phyloP scores from a whole-genome alignment of 2,797 vertebrate species.

The Prionace glauca region DNA sequence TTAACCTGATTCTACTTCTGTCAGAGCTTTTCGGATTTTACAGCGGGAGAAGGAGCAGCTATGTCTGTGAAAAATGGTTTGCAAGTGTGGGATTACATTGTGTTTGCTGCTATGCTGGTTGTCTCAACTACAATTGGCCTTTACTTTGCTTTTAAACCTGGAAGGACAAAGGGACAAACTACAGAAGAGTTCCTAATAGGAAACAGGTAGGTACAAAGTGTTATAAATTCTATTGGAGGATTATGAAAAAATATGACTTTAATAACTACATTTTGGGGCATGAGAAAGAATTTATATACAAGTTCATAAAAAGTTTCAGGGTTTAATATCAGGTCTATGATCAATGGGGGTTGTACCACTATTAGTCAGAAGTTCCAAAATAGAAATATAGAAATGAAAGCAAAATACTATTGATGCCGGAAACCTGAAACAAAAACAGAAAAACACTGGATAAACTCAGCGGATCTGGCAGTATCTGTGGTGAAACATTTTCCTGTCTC shows the following conservation, averaged over 20 bases:
- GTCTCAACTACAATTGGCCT: background rate
- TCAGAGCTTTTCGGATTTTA: background rate
- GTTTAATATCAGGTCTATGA: background rate
- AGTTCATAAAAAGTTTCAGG: background rate
- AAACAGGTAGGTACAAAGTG: background rate
- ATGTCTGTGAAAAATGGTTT: conserved; percentile 9
- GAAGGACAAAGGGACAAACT: background rate
- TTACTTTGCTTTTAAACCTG: background rate
- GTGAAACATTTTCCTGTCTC: too few relatives aligned
- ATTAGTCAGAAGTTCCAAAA: too few relatives aligned
- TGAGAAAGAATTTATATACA: background rate
- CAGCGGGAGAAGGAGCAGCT: background rate
- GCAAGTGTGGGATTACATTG: background rate
- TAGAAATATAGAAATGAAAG: too few relatives aligned
- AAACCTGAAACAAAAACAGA: too few relatives aligned
- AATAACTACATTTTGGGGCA: background rate
- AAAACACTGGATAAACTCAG: too few relatives aligned
- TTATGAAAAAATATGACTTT: background rate
- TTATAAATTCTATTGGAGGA: too few relatives aligned
- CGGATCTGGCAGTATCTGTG: too few relatives aligned
- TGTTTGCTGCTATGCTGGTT: background rate
- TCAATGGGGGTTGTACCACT: background rate
- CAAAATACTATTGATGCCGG: too few relatives aligned
- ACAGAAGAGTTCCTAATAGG: conserved; percentile 29
- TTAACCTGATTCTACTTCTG: background rate